These are phyloP conservation scores for Pocota personata DNA, from an alignment of 2,888 invertebrate genomes.

Conservation along the genomic window DNA sequence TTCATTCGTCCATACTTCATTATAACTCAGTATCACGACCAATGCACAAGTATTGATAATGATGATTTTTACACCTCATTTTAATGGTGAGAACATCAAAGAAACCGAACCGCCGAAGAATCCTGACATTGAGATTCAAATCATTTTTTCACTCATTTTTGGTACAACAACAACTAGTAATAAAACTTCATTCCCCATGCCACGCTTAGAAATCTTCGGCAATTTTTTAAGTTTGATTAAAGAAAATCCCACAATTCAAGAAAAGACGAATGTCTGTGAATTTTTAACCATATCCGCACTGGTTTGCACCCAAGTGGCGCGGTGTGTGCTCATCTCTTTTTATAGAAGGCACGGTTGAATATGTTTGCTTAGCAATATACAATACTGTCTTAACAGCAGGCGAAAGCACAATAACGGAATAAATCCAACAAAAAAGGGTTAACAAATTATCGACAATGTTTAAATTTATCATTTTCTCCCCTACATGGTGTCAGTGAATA, in stretches of 20 bases:
- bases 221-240: conserved; percentile 23
- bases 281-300: conserved; percentile 23
- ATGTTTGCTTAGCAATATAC: conserved; percentile 10
- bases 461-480: conserved; percentile 70
- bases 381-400: conserved; percentile 32
- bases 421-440: conserved; percentile 61
- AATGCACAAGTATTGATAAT: conserved; percentile 53
- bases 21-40: conserved; percentile 63
- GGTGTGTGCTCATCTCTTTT: conserved; percentile 6
- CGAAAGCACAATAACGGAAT: conserved; percentile 45
- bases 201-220: conserved; percentile 15
- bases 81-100: conserved; percentile 60
- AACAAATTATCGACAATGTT: conserved; percentile 72
- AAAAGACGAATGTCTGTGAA: background rate
- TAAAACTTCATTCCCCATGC: conserved; percentile 8
- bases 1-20: conserved; percentile 45
- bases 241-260: conserved; percentile 21
- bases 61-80: conserved; percentile 41
- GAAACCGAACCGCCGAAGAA: conserved; percentile 29
- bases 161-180: background rate
- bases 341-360: background rate
- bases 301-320: background rate
- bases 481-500: conserved; percentile 71
- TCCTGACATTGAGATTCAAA: conserved; percentile 42
- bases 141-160: conserved; percentile 49